Evolutionary conservation across 2,797 vertebrate genomes (phyloP).

Genomic region (Sylvilagus floridanus): DNA sequence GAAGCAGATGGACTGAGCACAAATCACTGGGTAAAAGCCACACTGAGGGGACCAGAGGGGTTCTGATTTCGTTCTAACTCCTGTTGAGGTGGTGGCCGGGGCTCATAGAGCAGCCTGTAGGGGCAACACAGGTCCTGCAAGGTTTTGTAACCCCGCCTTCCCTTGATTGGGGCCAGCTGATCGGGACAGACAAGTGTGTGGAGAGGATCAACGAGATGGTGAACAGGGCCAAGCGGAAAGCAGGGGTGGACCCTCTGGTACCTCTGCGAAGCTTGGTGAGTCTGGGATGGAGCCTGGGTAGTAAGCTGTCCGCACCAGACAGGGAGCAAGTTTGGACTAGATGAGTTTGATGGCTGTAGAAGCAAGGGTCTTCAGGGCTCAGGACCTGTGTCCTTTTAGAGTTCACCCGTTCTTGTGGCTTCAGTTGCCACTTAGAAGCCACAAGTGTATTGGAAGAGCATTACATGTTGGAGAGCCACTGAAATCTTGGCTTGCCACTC

Average conservation of each 20-base stretch:
- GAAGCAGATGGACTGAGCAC: slow-evolving; percentile 92
- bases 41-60: not conserved
- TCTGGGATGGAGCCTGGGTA: slow-evolving; percentile 52
- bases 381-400: not conserved
- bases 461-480: slow-evolving; percentile 21
- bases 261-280: slow-evolving; percentile 93
- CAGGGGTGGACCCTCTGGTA: slow-evolving; percentile 88
- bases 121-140: not conserved
- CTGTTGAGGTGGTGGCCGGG: slow-evolving; percentile 28
- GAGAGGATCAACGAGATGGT: slow-evolving; percentile 94
- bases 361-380: not conserved
- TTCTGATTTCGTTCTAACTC: slow-evolving; percentile 3
- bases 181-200: slow-evolving; percentile 92
- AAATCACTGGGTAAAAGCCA: slow-evolving; percentile 94
- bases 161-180: slow-evolving; percentile 87
- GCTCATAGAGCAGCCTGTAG: not conserved
- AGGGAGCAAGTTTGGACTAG: not conserved
- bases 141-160: slow-evolving; percentile 51
- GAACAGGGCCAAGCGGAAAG: slow-evolving; percentile 91
- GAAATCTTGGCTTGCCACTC: slow-evolving; percentile 30
- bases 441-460: slow-evolving; percentile 11
- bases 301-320: not conserved
- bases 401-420: not conserved
- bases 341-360: not conserved
- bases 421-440: not conserved